Conservation (phyloP, 2,113 vertebrate species). For the Boulengeromyrus knoepffleri region DNA sequence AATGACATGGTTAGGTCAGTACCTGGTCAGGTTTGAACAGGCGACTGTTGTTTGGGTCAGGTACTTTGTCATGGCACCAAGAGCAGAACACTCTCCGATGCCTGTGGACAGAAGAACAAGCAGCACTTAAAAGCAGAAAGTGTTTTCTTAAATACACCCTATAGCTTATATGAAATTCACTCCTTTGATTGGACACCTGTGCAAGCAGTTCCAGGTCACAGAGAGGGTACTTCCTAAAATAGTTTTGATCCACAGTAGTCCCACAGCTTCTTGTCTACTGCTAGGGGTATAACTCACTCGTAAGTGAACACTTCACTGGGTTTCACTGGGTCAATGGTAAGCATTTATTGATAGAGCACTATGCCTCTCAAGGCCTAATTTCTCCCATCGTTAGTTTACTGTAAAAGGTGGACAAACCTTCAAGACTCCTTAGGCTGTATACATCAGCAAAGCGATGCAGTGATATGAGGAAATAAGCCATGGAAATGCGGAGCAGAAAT, state of each 20-base stretch:
- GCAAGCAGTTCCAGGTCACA: not conserved
- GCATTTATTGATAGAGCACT: not conserved
- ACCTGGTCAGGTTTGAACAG: slow-evolving; percentile 40
- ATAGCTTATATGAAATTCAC: not conserved
- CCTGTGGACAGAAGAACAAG: not conserved
- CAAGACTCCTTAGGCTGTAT: not conserved
- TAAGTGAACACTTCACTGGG: not conserved
- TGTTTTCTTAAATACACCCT: not conserved
- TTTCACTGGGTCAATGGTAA: not conserved
- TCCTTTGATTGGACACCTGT: not conserved
- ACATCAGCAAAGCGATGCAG: not conserved
- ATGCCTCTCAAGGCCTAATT: not conserved
- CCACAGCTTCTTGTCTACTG: not conserved
- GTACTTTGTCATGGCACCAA: slow-evolving; percentile 39
- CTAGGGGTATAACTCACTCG: not conserved
- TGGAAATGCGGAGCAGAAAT: not conserved
- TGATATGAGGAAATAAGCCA: not conserved
- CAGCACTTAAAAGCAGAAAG: not conserved
- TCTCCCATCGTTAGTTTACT: not conserved
- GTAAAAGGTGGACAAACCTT: not conserved
- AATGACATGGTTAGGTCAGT: not conserved
- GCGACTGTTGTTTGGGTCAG: slow-evolving; percentile 53
- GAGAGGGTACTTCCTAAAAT: not conserved
- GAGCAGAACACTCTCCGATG: not conserved
- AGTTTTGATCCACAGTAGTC: not conserved